Evolutionary conservation across 2,797 vertebrate species (phyloP).

Genomic region (Crypturellus tataupa): DNA sequence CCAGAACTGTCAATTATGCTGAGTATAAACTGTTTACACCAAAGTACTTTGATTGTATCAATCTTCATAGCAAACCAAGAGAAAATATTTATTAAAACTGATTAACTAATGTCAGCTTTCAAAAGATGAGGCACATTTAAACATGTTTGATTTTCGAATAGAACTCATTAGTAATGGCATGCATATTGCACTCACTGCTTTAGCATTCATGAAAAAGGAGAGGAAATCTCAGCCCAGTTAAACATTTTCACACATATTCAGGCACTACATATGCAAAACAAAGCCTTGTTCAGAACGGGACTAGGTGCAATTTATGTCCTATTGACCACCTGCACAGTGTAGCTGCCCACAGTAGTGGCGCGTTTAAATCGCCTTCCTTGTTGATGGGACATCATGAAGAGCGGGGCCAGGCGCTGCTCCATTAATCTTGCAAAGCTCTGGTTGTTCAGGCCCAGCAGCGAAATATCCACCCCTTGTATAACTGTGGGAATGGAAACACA

Average conservation of each 20-base stretch:
- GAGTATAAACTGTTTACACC: not conserved
- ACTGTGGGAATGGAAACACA: slow-evolving; percentile 81
- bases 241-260: not conserved
- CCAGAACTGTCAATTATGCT: not conserved
- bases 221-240: not conserved
- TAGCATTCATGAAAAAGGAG: not conserved
- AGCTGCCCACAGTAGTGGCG: slow-evolving; percentile 92
- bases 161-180: not conserved
- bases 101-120: not conserved
- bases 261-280: not conserved
- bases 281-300: accelerated
- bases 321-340: slow-evolving; percentile 92
- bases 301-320: accelerated
- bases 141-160: not conserved
- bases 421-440: slow-evolving; percentile 96
- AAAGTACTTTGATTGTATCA: not conserved
- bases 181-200: accelerated
- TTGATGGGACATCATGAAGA: slow-evolving; percentile 92
- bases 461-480: slow-evolving; percentile 94
- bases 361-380: slow-evolving; percentile 90
- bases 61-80: not conserved
- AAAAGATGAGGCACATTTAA: not conserved
- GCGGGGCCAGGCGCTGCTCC: slow-evolving; percentile 94
- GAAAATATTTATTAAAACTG: slow-evolving; percentile 26
- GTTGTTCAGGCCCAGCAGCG: slow-evolving; percentile 91